phyloP scores from a whole-genome alignment of 2,113 vertebrate species.

The Heterotis niloticus region DNA sequence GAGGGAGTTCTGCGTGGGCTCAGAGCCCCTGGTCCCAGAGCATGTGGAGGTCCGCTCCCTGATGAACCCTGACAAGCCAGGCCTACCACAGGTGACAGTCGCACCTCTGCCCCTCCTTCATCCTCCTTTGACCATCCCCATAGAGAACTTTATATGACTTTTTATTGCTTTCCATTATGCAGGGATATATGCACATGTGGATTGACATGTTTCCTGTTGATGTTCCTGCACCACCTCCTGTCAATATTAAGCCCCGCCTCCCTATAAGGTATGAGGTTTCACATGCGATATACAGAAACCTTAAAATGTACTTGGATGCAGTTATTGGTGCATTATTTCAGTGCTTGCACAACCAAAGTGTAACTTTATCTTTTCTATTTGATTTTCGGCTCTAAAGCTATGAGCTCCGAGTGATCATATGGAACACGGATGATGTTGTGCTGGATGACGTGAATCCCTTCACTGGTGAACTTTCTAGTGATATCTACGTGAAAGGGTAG shows the following conservation, averaged over 20 bases:
- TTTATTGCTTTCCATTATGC: slow-evolving; percentile 13
- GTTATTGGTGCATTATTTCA: too few relatives aligned
- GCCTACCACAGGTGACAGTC: slow-evolving; percentile 76
- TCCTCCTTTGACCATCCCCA: neutral
- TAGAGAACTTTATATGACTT: neutral
- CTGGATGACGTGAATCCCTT: slow-evolving; percentile 88
- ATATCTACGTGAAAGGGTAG: slow-evolving; percentile 92
- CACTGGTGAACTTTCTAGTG: slow-evolving; percentile 81
- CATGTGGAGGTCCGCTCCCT: slow-evolving; percentile 81
- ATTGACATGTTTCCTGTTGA: slow-evolving; percentile 90
- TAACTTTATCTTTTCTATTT: slow-evolving; percentile 14
- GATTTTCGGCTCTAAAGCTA: slow-evolving; percentile 63
- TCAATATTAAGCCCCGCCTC: slow-evolving; percentile 84
- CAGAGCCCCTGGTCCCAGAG: slow-evolving; percentile 78
- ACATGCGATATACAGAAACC: slow-evolving; percentile 14
- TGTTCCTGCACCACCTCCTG: slow-evolving; percentile 74
- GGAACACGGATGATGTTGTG: slow-evolving; percentile 87
- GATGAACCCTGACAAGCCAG: slow-evolving; percentile 68
- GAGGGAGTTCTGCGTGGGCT: slow-evolving; percentile 68
- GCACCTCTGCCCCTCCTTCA: neutral
- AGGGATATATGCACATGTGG: slow-evolving; percentile 94
- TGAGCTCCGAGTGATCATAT: slow-evolving; percentile 85
- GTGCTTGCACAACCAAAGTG: too few relatives aligned
- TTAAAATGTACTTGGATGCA: neutral
- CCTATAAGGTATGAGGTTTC: slow-evolving; percentile 70